Conservation (phyloP, 2,888 invertebrate species). For the Drosophila demipolita region DNA sequence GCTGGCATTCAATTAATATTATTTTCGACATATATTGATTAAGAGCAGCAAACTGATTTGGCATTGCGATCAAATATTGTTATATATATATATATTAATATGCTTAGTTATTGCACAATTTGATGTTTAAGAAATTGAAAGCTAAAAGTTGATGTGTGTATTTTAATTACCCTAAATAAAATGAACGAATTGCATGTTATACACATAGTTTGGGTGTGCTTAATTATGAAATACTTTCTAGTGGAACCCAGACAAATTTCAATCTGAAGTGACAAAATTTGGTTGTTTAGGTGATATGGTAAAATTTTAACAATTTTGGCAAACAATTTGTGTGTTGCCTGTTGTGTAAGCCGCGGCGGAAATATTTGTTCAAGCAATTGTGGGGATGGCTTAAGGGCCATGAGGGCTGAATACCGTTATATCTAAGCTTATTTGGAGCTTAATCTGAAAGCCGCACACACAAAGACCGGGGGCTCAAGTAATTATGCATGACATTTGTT, state of each 20-base stretch:
- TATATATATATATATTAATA: not conserved
- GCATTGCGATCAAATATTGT: not conserved
- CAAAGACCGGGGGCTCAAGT: slow-evolving; percentile 56
- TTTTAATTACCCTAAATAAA: not conserved
- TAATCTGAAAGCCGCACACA: slow-evolving; percentile 57
- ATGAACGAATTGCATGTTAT: not conserved
- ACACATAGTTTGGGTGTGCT: not conserved
- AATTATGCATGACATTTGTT: slow-evolving; percentile 69
- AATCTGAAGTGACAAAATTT: not conserved
- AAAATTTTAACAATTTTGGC: not conserved
- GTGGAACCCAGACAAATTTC: not conserved
- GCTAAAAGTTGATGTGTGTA: not conserved
- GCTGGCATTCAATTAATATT: not conserved
- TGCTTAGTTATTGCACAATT: not conserved
- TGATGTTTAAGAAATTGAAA: not conserved
- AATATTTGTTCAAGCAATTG: slow-evolving; percentile 59
- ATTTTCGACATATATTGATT: not conserved
- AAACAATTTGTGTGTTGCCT: not conserved
- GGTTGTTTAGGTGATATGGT: not conserved
- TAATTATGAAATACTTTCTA: not conserved
- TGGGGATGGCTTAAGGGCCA: slow-evolving; percentile 56
- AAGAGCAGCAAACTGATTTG: not conserved
- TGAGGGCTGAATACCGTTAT: slow-evolving; percentile 44
- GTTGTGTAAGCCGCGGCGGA: slow-evolving; percentile 11
- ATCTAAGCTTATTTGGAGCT: slow-evolving; percentile 49